These are phyloP conservation scores for Limnephilus auricula DNA, from an alignment of 2,888 invertebrate species.

Conservation along the genomic window DNA sequence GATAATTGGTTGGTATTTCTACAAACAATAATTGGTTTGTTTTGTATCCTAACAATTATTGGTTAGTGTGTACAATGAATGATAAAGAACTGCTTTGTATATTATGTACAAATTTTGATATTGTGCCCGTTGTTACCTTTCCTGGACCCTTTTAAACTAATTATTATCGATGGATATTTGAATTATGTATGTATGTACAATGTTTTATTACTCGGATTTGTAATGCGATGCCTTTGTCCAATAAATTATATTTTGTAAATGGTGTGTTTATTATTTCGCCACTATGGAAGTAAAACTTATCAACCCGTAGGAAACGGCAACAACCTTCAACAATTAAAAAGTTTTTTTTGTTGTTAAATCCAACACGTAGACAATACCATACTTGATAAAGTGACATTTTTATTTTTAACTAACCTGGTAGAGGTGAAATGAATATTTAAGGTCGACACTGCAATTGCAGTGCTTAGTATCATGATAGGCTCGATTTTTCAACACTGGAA, in stretches of 20 bases:
- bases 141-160: background rate
- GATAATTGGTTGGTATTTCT: background rate
- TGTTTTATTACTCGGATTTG: background rate
- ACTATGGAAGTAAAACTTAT: too few relatives aligned
- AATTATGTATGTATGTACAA: background rate
- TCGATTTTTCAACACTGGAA: too few relatives aligned
- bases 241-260: slow-evolving; percentile 33
- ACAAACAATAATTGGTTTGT: background rate
- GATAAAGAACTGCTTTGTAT: background rate
- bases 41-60: background rate
- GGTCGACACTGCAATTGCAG: too few relatives aligned
- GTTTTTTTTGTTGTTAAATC: too few relatives aligned
- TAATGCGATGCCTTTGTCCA: slow-evolving; percentile 13
- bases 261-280: background rate
- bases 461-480: too few relatives aligned
- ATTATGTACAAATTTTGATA: background rate
- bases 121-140: background rate
- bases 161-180: background rate
- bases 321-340: too few relatives aligned
- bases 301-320: too few relatives aligned
- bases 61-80: background rate
- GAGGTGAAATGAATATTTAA: too few relatives aligned
- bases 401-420: too few relatives aligned
- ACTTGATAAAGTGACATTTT: too few relatives aligned
- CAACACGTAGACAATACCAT: too few relatives aligned